Conservation (phyloP, 2,888 invertebrate species). For the Bugula neritina region DNA sequence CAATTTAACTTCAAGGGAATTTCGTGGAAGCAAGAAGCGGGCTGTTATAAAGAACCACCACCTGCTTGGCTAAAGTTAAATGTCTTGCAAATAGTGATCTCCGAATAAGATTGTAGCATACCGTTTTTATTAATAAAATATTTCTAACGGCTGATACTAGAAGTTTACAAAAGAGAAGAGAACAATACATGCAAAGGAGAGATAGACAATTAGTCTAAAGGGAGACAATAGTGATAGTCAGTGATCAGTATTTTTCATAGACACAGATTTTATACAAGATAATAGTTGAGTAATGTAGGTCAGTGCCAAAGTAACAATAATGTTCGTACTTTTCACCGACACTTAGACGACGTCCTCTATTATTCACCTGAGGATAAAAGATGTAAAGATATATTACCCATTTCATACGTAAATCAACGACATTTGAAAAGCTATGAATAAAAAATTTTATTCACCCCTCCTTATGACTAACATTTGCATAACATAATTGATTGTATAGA, state of each 20-base stretch:
- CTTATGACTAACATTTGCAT: no score
- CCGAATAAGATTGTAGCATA: not conserved
- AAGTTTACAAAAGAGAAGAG: not conserved
- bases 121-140: not conserved
- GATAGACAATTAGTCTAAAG: slow-evolving; percentile 14
- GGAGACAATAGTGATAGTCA: not conserved
- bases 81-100: not conserved
- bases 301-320: not conserved
- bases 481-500: no score
- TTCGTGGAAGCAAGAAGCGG: not conserved
- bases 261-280: not conserved
- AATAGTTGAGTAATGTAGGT: slow-evolving; percentile 6
- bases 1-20: not conserved
- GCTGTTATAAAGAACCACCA: not conserved
- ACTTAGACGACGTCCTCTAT: not conserved
- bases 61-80: not conserved
- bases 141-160: slow-evolving; percentile 1
- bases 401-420: no score
- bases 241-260: not conserved
- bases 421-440: no score
- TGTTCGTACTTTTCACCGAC: not conserved
- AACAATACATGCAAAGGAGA: not conserved
- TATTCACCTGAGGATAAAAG: no score
- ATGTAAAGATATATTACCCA: no score
- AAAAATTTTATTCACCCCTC: no score